phyloP scores from a whole-genome alignment of 2,113 vertebrate species.

The Aramus guarauna region DNA sequence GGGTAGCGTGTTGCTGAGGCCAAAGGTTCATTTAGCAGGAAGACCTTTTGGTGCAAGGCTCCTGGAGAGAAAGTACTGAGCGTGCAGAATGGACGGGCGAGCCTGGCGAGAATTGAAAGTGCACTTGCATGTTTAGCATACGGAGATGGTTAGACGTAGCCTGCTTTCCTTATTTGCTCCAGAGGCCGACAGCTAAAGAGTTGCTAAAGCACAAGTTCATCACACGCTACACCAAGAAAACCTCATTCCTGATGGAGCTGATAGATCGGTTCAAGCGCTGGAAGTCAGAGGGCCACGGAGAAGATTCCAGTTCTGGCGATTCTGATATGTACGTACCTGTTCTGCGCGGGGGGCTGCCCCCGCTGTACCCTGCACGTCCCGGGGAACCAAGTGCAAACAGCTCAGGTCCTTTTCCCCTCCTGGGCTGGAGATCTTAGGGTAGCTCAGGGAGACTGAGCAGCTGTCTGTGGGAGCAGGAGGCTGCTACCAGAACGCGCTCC shows the following conservation, averaged over 20 bases:
- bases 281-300: constrained; percentile 94
- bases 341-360: background rate
- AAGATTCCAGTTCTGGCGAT: constrained; percentile 95
- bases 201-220: constrained; percentile 98
- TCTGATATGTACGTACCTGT: constrained; percentile 84
- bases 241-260: constrained; percentile 94
- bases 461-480: background rate
- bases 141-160: background rate
- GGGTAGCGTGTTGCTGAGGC: background rate
- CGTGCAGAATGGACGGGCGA: background rate
- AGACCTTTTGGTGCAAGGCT: background rate
- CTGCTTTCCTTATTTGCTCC: background rate
- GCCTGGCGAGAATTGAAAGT: background rate
- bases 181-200: constrained; percentile 95
- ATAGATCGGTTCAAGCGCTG: constrained; percentile 95
- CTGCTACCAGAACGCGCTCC: background rate
- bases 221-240: constrained; percentile 93
- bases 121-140: background rate
- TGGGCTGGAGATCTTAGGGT: background rate
- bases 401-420: background rate
- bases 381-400: background rate
- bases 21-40: background rate
- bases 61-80: background rate
- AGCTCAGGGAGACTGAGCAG: background rate
- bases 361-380: background rate